Conservation (phyloP, 1,140 invertebrate species). For the Ceratina calcarata region DNA sequence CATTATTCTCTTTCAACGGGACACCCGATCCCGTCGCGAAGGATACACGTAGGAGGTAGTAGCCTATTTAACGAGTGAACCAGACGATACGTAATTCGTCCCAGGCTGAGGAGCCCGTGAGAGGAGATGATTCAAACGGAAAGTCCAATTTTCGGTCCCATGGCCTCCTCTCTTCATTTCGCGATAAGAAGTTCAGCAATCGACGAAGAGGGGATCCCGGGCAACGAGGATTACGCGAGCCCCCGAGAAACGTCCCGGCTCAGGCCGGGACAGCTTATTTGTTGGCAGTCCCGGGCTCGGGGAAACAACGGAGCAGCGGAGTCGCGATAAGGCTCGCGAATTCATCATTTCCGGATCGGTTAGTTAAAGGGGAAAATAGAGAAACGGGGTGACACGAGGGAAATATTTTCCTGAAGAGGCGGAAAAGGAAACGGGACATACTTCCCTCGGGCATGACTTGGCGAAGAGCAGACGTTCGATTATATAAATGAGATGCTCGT, state of each 20-base stretch:
- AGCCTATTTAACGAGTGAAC: background rate
- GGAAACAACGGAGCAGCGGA: constrained; percentile 36
- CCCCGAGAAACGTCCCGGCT: constrained; percentile 24
- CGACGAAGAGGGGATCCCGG: constrained; percentile 14
- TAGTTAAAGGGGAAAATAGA: constrained; percentile 11
- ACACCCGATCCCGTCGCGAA: background rate
- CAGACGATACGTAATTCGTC: constrained; percentile 26
- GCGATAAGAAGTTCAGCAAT: constrained; percentile 61
- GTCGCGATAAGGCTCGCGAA: constrained; percentile 66
- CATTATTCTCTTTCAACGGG: background rate
- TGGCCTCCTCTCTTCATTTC: constrained; percentile 30
- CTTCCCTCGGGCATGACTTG: background rate
- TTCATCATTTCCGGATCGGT: constrained; percentile 64
- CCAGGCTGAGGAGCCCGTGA: background rate
- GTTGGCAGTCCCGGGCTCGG: constrained; percentile 20
- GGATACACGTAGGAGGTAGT: background rate
- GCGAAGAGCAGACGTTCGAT: constrained; percentile 41
- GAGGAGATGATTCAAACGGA: constrained; percentile 35
- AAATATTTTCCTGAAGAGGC: constrained; percentile 45
- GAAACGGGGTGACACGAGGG: background rate
- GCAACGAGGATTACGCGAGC: constrained; percentile 44
- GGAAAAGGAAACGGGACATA: background rate
- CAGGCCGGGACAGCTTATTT: constrained; percentile 54
- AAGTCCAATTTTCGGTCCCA: constrained; percentile 52
- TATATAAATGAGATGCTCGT: constrained; percentile 26